phyloP scores from a whole-genome alignment of 2,888 invertebrate genomes.

The Hirtodrosophila confusa region DNA sequence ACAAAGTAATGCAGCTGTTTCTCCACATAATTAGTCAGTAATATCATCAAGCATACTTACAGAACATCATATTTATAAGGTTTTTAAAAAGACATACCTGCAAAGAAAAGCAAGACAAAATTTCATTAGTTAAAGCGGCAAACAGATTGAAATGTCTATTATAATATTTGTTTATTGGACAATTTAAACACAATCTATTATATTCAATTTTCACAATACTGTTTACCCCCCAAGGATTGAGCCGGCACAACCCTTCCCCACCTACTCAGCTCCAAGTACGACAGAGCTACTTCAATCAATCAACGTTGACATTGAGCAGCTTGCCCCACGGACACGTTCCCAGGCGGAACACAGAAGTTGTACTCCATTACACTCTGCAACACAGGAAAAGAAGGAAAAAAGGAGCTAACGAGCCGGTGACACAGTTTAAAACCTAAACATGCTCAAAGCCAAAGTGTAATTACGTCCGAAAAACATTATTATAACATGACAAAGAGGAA shows the following conservation, averaged over 20 bases:
- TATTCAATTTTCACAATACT: too few relatives aligned
- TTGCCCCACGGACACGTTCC: conserved; percentile 22
- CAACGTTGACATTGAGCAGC: conserved; percentile 35
- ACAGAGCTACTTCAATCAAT: conserved; percentile 46
- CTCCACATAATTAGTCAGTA: too few relatives aligned
- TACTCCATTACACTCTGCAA: conserved; percentile 31
- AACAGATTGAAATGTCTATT: conserved; percentile 19
- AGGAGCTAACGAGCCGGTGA: conserved; percentile 39
- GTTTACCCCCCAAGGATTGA: too few relatives aligned
- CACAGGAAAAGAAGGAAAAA: conserved; percentile 16
- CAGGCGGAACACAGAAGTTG: conserved; percentile 5
- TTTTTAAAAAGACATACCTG: conserved; percentile 38
- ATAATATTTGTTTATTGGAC: conserved; percentile 13
- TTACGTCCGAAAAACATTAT: conserved; percentile 66
- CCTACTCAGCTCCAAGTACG: conserved; percentile 19
- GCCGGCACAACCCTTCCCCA: neutral
- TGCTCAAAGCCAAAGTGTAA: conserved; percentile 59
- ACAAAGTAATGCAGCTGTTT: too few relatives aligned
- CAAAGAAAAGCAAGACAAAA: conserved; percentile 24
- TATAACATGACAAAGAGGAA: conserved; percentile 36
- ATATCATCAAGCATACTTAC: too few relatives aligned
- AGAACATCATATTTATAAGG: too few relatives aligned
- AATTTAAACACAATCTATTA: neutral
- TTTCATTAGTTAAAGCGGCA: conserved; percentile 18
- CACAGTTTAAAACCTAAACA: conserved; percentile 59